phyloP scores from a whole-genome alignment of 2,797 vertebrate species.

The Oryzias dopingdopingensis region DNA sequence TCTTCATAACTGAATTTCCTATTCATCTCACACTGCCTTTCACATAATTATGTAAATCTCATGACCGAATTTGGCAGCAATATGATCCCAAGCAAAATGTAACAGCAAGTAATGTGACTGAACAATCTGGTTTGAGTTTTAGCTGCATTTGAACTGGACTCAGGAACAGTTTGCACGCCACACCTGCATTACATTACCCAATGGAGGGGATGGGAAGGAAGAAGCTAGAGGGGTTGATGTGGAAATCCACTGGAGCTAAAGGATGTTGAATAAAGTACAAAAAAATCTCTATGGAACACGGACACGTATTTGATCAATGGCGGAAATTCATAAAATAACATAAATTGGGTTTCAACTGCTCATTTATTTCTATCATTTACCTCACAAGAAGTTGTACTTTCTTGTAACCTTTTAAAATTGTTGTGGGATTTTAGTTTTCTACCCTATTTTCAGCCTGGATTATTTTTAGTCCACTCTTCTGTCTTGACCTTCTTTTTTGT shows the following conservation, averaged over 20 bases:
- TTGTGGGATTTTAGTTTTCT: no score
- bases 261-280: constrained; percentile 60
- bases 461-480: no score
- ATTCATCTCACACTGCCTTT: constrained; percentile 67
- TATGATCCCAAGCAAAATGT: constrained; percentile 71
- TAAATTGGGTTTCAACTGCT: no score
- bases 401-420: no score
- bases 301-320: constrained; percentile 54
- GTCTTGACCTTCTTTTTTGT: no score
- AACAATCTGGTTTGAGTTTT: constrained; percentile 73
- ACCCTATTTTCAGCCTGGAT: no score
- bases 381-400: no score
- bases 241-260: constrained; percentile 32
- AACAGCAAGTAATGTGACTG: constrained; percentile 64
- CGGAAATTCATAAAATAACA: constrained; percentile 38
- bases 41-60: constrained; percentile 81
- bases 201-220: constrained; percentile 40
- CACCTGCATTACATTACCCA: constrained; percentile 78
- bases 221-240: constrained; percentile 18
- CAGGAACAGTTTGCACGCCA: constrained; percentile 31
- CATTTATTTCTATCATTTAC: no score
- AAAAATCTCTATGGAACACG: constrained; percentile 39
- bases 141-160: constrained; percentile 47
- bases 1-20: constrained; percentile 77
- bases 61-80: constrained; percentile 74